Evolutionary conservation across 2,113 vertebrate genomes (phyloP).

Genomic region (Lanius collurio): DNA sequence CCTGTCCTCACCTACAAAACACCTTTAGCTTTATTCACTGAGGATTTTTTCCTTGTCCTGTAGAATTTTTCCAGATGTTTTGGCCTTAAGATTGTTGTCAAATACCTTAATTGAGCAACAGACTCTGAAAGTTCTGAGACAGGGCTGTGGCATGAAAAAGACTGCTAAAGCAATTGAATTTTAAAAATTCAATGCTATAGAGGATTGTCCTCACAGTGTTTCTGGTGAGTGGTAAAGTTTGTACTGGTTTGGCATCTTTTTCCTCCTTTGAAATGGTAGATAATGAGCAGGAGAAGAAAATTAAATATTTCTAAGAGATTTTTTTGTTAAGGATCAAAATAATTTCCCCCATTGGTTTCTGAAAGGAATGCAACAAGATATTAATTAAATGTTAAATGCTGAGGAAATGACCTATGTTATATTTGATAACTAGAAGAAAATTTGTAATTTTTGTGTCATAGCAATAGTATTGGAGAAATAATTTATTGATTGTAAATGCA

Average conservation of each 20-base stretch:
- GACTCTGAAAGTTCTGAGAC: background rate
- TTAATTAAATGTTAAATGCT: background rate
- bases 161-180: background rate
- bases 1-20: background rate
- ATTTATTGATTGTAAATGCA: background rate
- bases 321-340: background rate
- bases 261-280: background rate
- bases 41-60: background rate
- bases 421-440: background rate
- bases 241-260: background rate
- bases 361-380: background rate
- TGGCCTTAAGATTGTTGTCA: background rate
- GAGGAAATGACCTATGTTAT: background rate
- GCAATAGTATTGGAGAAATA: background rate
- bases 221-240: background rate
- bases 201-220: background rate
- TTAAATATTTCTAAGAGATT: background rate
- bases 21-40: background rate
- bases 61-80: background rate
- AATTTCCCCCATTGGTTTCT: background rate
- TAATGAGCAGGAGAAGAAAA: background rate
- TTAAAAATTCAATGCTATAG: accelerated
- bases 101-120: background rate
- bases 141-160: background rate
- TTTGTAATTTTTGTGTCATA: background rate